Base-by-base conservation (phyloP, 2,797 vertebrate genomes). In the Leptoclinus maculatus region DNA sequence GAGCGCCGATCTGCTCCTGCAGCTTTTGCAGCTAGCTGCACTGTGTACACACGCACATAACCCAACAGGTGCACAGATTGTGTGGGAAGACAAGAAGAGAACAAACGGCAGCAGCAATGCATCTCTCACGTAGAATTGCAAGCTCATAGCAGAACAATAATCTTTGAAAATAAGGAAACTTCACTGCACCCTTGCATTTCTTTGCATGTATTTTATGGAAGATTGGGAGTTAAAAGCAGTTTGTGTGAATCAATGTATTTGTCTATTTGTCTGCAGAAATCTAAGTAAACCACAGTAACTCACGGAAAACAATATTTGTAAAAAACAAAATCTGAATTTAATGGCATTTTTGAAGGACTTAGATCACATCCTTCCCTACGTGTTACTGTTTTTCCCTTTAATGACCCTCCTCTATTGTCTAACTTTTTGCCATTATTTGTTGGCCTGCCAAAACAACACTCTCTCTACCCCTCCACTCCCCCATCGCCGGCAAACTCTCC, bases 1-100 rank as follows among this genome's bases (percentile, higher is more conserved):
- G 85, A 86, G 88, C 88, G 79, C 84, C 45, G 39, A 80, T 89
- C 90, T 90, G 81, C 85, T 87, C 86, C 88, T 78, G 85, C 80
- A 77, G 90, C 75, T 90, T 86, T 29, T 74, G 51, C 79, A 53
- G 27, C 71, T 56, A 19, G 78, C 81, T 81, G 60, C 75, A 49
- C 83, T 60, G 82, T 75, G 71, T 76, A 66, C 86, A 88, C 89
- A 86, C 86, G 84, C 82, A 91, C 32, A 34, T 34, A 84, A 66
- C 32, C 80, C 75, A 78, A 90, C 93, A 92, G 87, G 88, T 91
- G 89, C 74, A 53, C 43, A 39, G 23, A 63, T 8, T 36, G 51
- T 62, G 68, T 59, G 43, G 66, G 66, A 77, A 68, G 71, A 84
- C 41, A 62, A 57, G 39, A 45, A 69, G 45, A 47, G 21, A 66